Base-by-base conservation (phyloP, 2,113 vertebrate species). In the Tragelaphus buxtoni region DNA sequence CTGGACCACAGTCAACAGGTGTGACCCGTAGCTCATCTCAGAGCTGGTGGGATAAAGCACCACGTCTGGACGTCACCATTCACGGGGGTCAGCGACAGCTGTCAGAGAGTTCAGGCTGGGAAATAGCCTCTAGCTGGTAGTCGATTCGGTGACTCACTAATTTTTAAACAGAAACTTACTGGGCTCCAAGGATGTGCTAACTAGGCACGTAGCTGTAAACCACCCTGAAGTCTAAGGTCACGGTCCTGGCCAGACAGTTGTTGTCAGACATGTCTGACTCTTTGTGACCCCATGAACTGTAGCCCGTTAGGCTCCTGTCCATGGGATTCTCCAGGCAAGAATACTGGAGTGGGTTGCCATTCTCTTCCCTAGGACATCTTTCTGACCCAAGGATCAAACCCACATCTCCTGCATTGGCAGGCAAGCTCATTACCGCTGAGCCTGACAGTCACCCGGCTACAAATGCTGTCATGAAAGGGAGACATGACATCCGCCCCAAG, bases 401-500 rank as follows among this genome's bases (percentile, higher is more conserved):
- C 69, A 24, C 20, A 24, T 72, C 69, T 42, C 35, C 69, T 42
- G 10, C 35, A 74, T 20, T 35, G 35, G 35, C 69, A 39, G 22
- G 69, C 35, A 9, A 26, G 4, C 22, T 42, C 35, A 2, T 74
- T 26, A 26, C 22, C 22, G 12, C 47, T 47, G 47, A 47, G 47
- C 47, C 7, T 17, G 79, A 45, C 14, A 60, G n/a, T 39, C 24
- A 7, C 20, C 47, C 39, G 12, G 32, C 53, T 11, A 22, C 58
- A 32, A 0, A 18, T 30, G 3, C 18, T 4, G 20, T 11, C 5
- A 0, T 0, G 18, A 53, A 1, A 79, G 1, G 8, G 13, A 74
- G 1, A 9, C 4, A 1, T 0, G 30, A n/a, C n/a, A n/a, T 58
- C 24, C 4, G 0, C 17, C 60, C 20, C 32, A 51, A 45, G 30